Conservation (phyloP, 2,888 invertebrate genomes). For the Girardia tigrina region DNA sequence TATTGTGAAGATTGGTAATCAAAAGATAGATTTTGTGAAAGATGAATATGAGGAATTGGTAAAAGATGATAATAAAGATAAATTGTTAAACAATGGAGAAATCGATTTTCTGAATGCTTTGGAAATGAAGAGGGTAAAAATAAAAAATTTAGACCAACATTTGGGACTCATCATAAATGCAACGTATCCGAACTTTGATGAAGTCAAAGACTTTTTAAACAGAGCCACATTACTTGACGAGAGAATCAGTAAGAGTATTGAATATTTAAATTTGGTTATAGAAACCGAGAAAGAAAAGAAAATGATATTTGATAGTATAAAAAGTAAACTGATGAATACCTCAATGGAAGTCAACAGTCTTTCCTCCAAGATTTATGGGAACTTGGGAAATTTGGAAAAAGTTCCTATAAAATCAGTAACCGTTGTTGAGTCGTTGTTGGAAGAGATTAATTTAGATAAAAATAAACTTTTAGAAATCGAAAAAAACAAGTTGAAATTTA, state of each 20-base stretch:
- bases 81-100: not conserved
- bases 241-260: not conserved
- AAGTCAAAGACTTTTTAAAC: not conserved
- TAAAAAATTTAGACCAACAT: not conserved
- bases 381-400: not conserved
- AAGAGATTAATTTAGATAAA: not conserved
- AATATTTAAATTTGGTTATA: not conserved
- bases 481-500: not conserved
- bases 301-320: not conserved
- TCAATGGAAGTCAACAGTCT: not conserved
- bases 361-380: not conserved
- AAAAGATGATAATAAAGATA: not conserved
- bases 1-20: not conserved
- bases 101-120: not conserved
- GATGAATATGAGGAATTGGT: not conserved
- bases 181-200: not conserved
- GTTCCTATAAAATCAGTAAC: not conserved
- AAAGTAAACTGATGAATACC: not conserved
- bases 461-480: not conserved
- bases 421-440: not conserved
- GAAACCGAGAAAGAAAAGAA: not conserved
- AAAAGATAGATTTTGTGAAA: not conserved
- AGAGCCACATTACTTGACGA: not conserved
- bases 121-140: not conserved
- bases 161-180: not conserved